These are phyloP conservation scores for Cryptocheilus praepositus DNA, from an alignment of 2,888 invertebrate species.

Conservation along the genomic window DNA sequence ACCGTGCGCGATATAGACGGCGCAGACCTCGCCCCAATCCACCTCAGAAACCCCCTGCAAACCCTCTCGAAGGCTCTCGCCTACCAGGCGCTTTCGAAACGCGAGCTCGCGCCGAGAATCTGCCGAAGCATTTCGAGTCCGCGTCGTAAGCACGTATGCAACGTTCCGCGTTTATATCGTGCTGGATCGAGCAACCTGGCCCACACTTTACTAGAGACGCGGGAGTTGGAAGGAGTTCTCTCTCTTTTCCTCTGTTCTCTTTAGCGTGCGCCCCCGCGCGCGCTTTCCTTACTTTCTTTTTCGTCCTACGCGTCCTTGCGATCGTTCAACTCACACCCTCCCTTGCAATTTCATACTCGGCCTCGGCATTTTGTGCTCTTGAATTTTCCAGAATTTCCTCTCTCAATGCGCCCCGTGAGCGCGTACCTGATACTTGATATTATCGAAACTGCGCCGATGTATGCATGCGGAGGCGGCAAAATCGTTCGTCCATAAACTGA, in stretches of 20 bases:
- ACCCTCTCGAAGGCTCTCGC: conserved; percentile 25
- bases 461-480: no score
- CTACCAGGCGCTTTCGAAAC: conserved; percentile 46
- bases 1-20: conserved; percentile 36
- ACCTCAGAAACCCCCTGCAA: conserved; percentile 10
- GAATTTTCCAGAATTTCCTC: no score
- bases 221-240: neutral
- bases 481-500: no score
- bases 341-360: neutral
- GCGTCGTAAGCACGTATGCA: conserved; percentile 5
- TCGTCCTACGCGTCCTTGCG: neutral
- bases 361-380: no score
- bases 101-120: conserved; percentile 43
- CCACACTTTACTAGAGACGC: neutral
- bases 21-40: neutral
- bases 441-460: no score
- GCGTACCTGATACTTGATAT: no score
- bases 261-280: no score
- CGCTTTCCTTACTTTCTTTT: neutral
- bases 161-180: no score
- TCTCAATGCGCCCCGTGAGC: no score
- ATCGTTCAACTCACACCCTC: conserved; percentile 2
- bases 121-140: conserved; percentile 43
- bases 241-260: neutral
- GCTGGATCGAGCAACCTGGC: no score